Base-by-base conservation (phyloP, 2,113 vertebrate species). In the Cyprinus carpio region DNA sequence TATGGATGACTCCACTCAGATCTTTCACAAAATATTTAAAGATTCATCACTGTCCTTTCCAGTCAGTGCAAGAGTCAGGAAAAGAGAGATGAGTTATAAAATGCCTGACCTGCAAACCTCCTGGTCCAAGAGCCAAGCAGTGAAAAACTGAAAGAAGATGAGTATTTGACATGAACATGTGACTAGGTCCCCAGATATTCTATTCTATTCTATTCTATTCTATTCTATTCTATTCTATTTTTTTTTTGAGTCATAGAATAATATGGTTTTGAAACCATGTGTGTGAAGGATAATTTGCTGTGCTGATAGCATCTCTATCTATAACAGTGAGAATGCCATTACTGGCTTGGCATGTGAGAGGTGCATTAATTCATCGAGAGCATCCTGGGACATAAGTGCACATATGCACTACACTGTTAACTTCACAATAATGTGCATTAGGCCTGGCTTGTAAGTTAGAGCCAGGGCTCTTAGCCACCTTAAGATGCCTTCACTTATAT, bases 401-500 rank as follows among this genome's bases (percentile, higher is more conserved):
- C 37, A 62, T 80, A 56, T 72, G 82, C 37, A 69, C 37, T 64
- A 37, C 43, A 67, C n/a, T n/a, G 79, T 85, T 69, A 72, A 46
- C 80, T 81, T 65, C 60, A 37, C 29, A 84, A 29, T 84, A 74
- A 56, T 25, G 60, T 78, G 54, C 75, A 85, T 88, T 75, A 87
- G 76, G 23, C 0, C 77, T 89, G 85, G 62, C 79, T 84, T 81
- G 78, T 67, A 87, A 65, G 79, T 84, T 77, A 23, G 87, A 87
- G n/a, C 27, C 67, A 37, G 75, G 85, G 51, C 88, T 81, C 74
- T 88, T 80, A 81, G 62, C 43, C 76, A 58, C 60, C 65, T 58
- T 43, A 83, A 77, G 84, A 89, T 84, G 88, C 75, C 74, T 88
- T 29, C 82, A 51, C 87, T 85, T 54, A 54, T 76, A 60, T n/a